A percentile compares a stretch with the other conserved stretches of the same genome.
Evolutionary conservation across 2,888 invertebrate species (phyloP).

Genomic region (Thymelicus sylvestris): DNA sequence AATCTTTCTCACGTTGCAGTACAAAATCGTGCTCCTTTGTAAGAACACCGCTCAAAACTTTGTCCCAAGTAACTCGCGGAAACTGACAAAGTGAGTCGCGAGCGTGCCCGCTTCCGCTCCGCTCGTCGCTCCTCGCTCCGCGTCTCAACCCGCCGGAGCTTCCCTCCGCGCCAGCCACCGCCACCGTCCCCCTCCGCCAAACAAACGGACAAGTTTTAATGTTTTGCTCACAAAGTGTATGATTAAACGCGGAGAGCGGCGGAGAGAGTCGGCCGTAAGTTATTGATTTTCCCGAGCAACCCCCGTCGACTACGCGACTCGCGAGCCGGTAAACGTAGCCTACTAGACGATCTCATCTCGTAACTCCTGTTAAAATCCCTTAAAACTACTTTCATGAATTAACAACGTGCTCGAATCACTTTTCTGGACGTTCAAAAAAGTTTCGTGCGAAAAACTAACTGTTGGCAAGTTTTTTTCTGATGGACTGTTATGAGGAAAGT

Average conservation of each 20-base stretch:
- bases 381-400: conserved; percentile 62
- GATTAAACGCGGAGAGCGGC: conserved; percentile 84
- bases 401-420: conserved; percentile 52
- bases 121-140: conserved; percentile 55
- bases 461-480: conserved; percentile 65
- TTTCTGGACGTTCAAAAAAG: conserved; percentile 55
- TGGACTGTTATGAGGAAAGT: conserved; percentile 76
- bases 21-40: conserved; percentile 80
- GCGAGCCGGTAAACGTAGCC: conserved; percentile 64
- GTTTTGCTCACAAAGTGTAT: conserved; percentile 85
- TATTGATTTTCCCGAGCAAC: conserved; percentile 85
- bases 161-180: conserved; percentile 51
- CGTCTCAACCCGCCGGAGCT: conserved; percentile 51
- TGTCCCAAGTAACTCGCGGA: conserved; percentile 77
- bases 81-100: conserved; percentile 54
- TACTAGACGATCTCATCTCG: conserved; percentile 61
- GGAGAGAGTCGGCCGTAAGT: conserved; percentile 84
- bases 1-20: conserved; percentile 78
- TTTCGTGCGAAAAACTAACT: conserved; percentile 54
- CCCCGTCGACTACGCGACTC: conserved; percentile 79
- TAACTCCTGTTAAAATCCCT: conserved; percentile 56
- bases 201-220: conserved; percentile 85
- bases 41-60: conserved; percentile 82
- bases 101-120: conserved; percentile 59
- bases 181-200: conserved; percentile 75